Conservation (phyloP, 2,888 invertebrate genomes). For the Heliconius charithonia region DNA sequence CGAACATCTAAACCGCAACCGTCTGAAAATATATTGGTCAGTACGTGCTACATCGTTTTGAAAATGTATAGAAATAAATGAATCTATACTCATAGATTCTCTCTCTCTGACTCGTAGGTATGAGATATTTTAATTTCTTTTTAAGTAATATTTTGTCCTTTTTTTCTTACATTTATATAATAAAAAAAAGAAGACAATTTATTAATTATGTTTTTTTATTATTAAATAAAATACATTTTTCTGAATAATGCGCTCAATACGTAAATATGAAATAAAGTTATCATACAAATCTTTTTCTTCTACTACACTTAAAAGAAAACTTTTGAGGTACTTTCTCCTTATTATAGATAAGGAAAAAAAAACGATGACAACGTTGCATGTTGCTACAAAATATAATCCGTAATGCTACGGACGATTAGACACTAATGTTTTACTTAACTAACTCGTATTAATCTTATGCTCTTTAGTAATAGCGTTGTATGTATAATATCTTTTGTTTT, state of each 20-base stretch:
- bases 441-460: neutral
- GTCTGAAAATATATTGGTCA: constrained; percentile 58
- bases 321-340: neutral
- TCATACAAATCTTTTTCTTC: neutral
- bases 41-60: constrained; percentile 44
- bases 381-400: constrained; percentile 13
- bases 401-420: constrained; percentile 10
- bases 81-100: too few relatives aligned
- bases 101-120: too few relatives aligned
- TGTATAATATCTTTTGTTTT: neutral
- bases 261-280: neutral
- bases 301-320: neutral
- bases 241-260: neutral
- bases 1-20: constrained; percentile 60
- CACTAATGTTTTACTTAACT: constrained; percentile 14
- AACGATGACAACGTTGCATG: constrained; percentile 16
- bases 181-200: neutral
- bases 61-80: neutral
- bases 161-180: too few relatives aligned
- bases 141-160: neutral
- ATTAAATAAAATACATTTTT: neutral
- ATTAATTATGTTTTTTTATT: neutral
- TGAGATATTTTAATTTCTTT: neutral
- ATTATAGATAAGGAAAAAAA: neutral
- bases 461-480: neutral